Conservation (phyloP, 2,113 vertebrate genomes). For the Uropsilus gracilis region DNA sequence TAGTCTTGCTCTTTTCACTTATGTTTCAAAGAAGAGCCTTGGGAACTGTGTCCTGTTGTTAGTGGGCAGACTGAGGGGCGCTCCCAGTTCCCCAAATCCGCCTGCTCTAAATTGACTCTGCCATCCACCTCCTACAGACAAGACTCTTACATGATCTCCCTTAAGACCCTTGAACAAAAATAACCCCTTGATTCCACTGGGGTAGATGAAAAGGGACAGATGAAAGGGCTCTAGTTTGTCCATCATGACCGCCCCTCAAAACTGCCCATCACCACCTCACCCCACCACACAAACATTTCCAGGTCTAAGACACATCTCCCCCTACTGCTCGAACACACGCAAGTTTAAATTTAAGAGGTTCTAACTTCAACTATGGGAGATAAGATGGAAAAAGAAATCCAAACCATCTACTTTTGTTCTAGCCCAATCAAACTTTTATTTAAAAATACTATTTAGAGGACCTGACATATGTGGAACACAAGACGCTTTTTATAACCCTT, state of each 20-base stretch:
- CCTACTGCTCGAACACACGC: conserved; percentile 39
- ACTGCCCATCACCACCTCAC: background rate
- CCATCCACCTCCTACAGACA: too few relatives aligned
- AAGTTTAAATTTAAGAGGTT: conserved; percentile 69
- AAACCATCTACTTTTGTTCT: conserved; percentile 66
- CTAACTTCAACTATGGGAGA: conserved; percentile 58
- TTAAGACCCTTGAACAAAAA: conserved; percentile 64
- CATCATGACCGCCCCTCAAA: background rate
- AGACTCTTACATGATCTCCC: too few relatives aligned
- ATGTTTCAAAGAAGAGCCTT: background rate
- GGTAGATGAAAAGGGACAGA: background rate
- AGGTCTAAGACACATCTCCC: background rate
- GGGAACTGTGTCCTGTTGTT: background rate
- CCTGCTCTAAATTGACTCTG: too few relatives aligned
- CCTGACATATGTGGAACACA: conserved; percentile 70
- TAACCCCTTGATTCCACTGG: conserved; percentile 21
- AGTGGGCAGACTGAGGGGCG: too few relatives aligned
- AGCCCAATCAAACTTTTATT: conserved; percentile 67
- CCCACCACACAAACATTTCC: background rate
- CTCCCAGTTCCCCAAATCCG: too few relatives aligned
- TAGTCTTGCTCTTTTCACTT: background rate
- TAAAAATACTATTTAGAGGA: conserved; percentile 78
- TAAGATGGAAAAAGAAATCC: conserved; percentile 63
- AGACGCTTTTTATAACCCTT: conserved; percentile 66
- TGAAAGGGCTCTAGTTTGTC: too few relatives aligned